phyloP scores from a whole-genome alignment of 2,888 invertebrate genomes.

The Eulithis prunata region DNA sequence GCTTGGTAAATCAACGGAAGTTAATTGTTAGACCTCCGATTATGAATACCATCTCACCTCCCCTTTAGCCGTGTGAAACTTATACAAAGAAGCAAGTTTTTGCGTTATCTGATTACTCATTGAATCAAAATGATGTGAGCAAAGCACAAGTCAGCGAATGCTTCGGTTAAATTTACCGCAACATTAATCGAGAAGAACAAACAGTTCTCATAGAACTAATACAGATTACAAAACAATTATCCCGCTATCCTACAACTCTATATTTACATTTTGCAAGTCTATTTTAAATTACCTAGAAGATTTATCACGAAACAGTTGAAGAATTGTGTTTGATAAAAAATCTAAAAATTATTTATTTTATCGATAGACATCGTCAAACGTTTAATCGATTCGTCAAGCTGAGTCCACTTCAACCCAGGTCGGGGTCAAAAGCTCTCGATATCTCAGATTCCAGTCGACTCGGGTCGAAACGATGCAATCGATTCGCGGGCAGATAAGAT shows the following conservation, averaged over 20 bases:
- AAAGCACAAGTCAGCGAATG: conserved; percentile 33
- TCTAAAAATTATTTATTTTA: conserved; percentile 1
- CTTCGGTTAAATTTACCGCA: conserved; percentile 31
- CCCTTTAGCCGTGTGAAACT: conserved; percentile 67
- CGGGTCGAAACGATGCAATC: conserved; percentile 46
- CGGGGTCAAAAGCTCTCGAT: conserved; percentile 65
- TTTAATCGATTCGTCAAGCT: conserved; percentile 47
- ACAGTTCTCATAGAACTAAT: conserved; percentile 28
- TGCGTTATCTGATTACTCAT: conserved; percentile 62
- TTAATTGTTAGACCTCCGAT: conserved; percentile 69
- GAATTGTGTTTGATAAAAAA: neutral
- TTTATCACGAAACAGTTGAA: neutral
- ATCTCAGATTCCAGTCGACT: conserved; percentile 54
- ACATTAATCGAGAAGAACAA: conserved; percentile 22
- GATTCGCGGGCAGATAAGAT: conserved; percentile 57
- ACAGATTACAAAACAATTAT: conserved; percentile 19
- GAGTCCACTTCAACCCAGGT: conserved; percentile 59
- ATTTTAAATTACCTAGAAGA: neutral
- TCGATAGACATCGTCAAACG: conserved; percentile 20
- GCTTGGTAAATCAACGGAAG: conserved; percentile 69
- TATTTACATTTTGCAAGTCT: neutral
- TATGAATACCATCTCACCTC: conserved; percentile 69
- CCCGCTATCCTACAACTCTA: neutral
- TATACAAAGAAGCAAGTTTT: conserved; percentile 59
- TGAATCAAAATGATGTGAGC: conserved; percentile 58